Evolutionary conservation across 2,888 invertebrate species (phyloP).

Genomic region (Zhengitettix transpicula): DNA sequence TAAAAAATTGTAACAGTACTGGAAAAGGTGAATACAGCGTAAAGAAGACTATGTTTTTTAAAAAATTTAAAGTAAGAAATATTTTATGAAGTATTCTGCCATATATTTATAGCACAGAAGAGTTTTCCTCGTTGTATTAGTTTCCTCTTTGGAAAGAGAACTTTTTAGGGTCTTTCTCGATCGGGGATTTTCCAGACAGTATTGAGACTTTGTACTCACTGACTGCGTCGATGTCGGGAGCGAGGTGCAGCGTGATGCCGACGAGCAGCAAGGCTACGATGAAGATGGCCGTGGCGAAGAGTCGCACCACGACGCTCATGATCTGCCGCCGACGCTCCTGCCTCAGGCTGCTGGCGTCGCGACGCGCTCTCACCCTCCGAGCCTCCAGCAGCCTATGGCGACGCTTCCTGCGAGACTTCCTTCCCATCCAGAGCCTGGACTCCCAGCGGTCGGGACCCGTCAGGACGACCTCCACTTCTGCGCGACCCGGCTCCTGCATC

Average conservation of each 20-base stretch:
- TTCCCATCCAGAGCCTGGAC: neutral
- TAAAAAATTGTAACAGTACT: too few species aligned
- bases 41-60: too few species aligned
- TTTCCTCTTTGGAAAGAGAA: too few species aligned
- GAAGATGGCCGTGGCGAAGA: slow-evolving; percentile 16
- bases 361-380: neutral
- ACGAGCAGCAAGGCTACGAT: slow-evolving; percentile 21
- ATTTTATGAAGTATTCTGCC: too few species aligned
- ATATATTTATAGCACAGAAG: too few species aligned
- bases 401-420: neutral
- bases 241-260: slow-evolving; percentile 24
- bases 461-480: neutral
- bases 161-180: neutral
- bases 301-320: slow-evolving; percentile 11
- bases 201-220: slow-evolving; percentile 16
- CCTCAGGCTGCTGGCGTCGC: neutral
- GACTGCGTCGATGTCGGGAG: slow-evolving; percentile 23
- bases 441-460: neutral
- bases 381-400: neutral
- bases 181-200: neutral
- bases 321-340: neutral
- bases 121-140: too few species aligned
- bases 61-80: too few species aligned
- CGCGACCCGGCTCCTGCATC: too few species aligned
- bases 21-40: too few species aligned